These are phyloP conservation scores for Marronus borbonicus DNA, from an alignment of 2,888 invertebrate genomes.

Conservation along the genomic window DNA sequence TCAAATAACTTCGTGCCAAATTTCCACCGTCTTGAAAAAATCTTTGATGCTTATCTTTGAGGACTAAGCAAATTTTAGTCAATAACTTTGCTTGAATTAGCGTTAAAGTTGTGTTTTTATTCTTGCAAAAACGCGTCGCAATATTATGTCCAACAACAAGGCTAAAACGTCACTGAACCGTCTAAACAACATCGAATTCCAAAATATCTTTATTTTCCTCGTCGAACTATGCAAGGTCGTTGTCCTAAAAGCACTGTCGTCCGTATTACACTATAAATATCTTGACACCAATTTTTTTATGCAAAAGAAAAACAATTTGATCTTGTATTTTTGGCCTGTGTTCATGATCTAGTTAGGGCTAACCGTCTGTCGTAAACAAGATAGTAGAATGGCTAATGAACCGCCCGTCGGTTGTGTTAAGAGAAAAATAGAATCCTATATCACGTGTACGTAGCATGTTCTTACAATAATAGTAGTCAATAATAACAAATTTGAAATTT, in stretches of 20 bases:
- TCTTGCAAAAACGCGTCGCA: no score
- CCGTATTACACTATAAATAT: neutral
- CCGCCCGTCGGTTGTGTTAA: neutral
- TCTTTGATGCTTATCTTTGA: no score
- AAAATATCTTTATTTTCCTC: constrained; percentile 2
- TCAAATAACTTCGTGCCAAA: no score
- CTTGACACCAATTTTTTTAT: constrained; percentile 34
- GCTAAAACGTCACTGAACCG: no score
- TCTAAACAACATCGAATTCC: neutral
- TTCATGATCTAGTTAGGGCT: constrained; percentile 28
- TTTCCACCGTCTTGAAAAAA: no score
- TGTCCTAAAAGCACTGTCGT: constrained; percentile 15
- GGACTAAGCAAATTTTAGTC: no score
- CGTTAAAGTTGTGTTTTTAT: no score
- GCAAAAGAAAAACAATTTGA: constrained; percentile 13
- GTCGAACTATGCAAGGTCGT: constrained; percentile 4
- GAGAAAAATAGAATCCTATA: no score
- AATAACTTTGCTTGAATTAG: no score
- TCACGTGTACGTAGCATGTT: no score
- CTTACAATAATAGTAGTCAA: neutral
- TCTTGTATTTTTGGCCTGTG: constrained; percentile 38
- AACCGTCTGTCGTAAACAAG: constrained; percentile 23
- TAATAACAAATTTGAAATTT: no score
- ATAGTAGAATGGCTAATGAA: constrained; percentile 21
- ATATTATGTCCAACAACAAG: no score